These are phyloP conservation scores for Scolanthus callimorphus DNA, from an alignment of 92 coral and sea anemone genomes.

Conservation along the genomic window DNA sequence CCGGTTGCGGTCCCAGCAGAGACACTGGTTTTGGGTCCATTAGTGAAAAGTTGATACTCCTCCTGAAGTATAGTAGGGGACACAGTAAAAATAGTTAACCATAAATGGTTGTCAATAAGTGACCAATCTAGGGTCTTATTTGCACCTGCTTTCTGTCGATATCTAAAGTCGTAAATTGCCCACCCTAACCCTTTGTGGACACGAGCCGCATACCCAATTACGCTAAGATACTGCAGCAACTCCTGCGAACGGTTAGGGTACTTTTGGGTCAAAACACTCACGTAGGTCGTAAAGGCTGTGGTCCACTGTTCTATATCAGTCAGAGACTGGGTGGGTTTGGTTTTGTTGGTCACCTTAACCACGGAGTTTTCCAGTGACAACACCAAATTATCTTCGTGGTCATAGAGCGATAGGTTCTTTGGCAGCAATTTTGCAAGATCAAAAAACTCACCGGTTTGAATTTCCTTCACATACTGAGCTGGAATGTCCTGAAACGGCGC, in stretches of 20 bases:
- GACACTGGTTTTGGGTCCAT: conserved; percentile 1
- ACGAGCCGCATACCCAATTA: background rate
- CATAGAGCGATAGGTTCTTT: too few species aligned
- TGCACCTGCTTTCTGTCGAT: background rate
- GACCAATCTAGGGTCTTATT: background rate
- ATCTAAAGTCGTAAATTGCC: background rate
- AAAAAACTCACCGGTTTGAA: too few species aligned
- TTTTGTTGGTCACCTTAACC: too few species aligned
- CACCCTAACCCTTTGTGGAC: too few species aligned
- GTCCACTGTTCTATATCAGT: too few species aligned
- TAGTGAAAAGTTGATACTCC: background rate
- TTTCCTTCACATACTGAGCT: too few species aligned
- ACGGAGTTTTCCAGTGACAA: too few species aligned
- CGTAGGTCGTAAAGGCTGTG: too few species aligned
- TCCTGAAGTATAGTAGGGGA: background rate
- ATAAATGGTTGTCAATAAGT: background rate
- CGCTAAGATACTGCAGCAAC: background rate
- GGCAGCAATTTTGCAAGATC: too few species aligned
- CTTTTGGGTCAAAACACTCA: background rate
- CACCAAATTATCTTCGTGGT: too few species aligned
- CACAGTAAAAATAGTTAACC: background rate
- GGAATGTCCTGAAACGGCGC: too few species aligned
- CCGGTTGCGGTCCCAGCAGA: conserved; percentile 20
- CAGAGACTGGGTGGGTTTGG: too few species aligned
- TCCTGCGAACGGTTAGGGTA: background rate